Evolutionary conservation across 2,888 invertebrate genomes (phyloP), one percentile per base, ranked within the genome.

Genomic region (Cecidostiba fungosa): DNA sequence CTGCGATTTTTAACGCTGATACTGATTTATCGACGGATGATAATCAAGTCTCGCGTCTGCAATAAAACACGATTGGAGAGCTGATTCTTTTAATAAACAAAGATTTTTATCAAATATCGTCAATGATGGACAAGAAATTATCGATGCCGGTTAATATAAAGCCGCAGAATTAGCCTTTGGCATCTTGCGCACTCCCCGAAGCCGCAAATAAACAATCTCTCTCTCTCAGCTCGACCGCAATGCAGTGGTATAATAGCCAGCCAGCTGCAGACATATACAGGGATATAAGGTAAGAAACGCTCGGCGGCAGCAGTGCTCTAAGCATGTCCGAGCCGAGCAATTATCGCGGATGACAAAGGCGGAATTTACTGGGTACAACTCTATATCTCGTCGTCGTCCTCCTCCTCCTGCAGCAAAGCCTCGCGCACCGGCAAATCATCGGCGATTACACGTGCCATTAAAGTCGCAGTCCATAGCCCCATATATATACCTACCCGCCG

Each of bases 381-480:
- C 19, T 59, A 23, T 29, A 14, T 12, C 66, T 12, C 26, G 66
- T 43, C 10, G 2, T 70, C n/a, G n/a, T n/a, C n/a, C n/a, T 29
- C 19, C 3, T 54, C 54, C 54, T 59, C 54, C 36, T 10, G 76
- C 23, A 36, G 29, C 54, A 59, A 59, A 59, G 73, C 73, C 23
- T 39, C n/a, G 88, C 81, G 19, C 2, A 0, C 6, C 89, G 89
- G 89, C 89, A 89, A 92, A 92, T 92, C 91, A 92, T 92, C 90
- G 91, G 88, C 90, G 90, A 92, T 92, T 92, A 92, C 90, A 91
- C 92, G 90, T 90, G 90, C 91, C 92, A 92, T 92, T 91, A 90
- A 88, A 89, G 88, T 88, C 85, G 73, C 54, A 83, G 70, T 43
- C 77, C 6, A 6, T 36, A 12, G 82, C 77, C 84, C 70, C 54